phyloP scores from a whole-genome alignment of 2,797 vertebrate species.

The Esox masquinongy region DNA sequence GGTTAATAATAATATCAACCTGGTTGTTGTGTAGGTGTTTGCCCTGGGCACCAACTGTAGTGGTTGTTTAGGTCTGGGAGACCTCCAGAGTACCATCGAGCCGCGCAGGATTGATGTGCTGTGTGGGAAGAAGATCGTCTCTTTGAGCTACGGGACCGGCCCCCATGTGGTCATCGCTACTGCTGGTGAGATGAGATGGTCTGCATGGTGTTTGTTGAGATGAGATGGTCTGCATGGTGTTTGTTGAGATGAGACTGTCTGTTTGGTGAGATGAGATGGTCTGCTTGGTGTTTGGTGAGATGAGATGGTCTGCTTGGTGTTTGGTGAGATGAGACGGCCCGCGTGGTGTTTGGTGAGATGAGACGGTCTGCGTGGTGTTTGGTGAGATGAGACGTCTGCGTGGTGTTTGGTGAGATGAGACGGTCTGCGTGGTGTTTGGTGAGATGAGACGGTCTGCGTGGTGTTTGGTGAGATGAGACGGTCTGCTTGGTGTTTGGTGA shows the following conservation, averaged over 20 bases:
- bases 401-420: too few relatives aligned
- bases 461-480: too few relatives aligned
- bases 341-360: conserved; percentile 74
- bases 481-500: too few relatives aligned
- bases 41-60: conserved; percentile 95
- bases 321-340: neutral
- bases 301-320: neutral
- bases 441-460: neutral
- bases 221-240: neutral
- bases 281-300: too few relatives aligned
- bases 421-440: neutral
- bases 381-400: neutral
- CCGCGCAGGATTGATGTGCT: conserved; percentile 88
- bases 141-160: conserved; percentile 94
- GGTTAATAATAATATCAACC: too few relatives aligned
- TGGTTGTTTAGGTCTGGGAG: conserved; percentile 93
- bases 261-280: neutral
- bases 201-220: neutral
- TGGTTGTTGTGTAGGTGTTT: conserved; percentile 81
- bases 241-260: neutral
- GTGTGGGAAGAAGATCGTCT: conserved; percentile 93
- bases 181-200: conserved; percentile 74
- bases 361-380: neutral
- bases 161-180: conserved; percentile 93
- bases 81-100: conserved; percentile 91